Conservation (phyloP, 1,140 invertebrate species). For the Drosophila rhopaloa region DNA sequence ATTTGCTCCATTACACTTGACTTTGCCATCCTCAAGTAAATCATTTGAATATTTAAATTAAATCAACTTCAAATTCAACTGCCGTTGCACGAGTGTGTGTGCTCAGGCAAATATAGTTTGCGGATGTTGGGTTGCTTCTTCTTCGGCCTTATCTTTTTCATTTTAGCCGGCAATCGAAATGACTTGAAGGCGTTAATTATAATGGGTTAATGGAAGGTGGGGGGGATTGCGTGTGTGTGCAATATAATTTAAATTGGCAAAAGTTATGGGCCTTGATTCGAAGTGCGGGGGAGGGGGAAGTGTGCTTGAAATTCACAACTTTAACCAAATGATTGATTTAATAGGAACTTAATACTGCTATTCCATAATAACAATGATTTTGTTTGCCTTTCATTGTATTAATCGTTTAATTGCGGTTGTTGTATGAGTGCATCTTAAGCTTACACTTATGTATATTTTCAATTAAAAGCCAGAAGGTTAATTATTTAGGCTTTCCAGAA, state of each 20-base stretch:
- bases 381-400: neutral
- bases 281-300: neutral
- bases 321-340: neutral
- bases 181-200: slow-evolving; percentile 72
- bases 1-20: slow-evolving; percentile 48
- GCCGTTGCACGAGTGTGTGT: too few species aligned
- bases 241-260: slow-evolving; percentile 17
- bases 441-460: neutral
- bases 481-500: neutral
- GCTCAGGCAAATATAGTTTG: neutral
- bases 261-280: slow-evolving; percentile 9
- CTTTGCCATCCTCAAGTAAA: slow-evolving; percentile 55
- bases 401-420: neutral
- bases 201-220: slow-evolving; percentile 22
- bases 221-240: slow-evolving; percentile 4
- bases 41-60: slow-evolving; percentile 81
- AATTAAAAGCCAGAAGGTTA: neutral
- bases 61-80: slow-evolving; percentile 60
- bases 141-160: slow-evolving; percentile 22
- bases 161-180: slow-evolving; percentile 28
- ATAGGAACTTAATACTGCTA: neutral
- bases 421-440: neutral
- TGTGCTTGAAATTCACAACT: neutral
- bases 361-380: too few species aligned
- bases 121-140: slow-evolving; percentile 15